Evolutionary conservation across 2,888 invertebrate species (phyloP), one percentile per base, ranked within the genome.

Genomic region (Nomada ferruginata): DNA sequence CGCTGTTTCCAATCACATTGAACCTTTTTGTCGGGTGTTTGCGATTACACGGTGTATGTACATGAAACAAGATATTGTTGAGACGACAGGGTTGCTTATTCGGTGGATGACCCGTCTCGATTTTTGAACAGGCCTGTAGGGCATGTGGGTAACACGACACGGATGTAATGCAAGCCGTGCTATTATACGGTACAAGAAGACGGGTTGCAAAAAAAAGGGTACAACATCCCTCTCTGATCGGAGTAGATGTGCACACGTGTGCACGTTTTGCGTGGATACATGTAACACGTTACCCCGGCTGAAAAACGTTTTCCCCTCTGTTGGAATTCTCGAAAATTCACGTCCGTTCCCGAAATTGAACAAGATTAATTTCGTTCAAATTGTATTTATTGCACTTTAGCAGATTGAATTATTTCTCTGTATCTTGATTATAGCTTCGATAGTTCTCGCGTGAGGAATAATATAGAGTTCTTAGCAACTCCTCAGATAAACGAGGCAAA

Each of bases 131-230:
- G 76, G 80, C 89, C 90, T 89, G 89, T 87, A 89, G 79, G 84
- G 76, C 89, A 85, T 87, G 86, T 90, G 91, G 83, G 92, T 92
- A 92, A 93, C 89, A 85, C 90, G 91, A 93, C 91, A 93, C 92
- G 92, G 92, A 93, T 92, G 92, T 93, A 93, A 93, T 88, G 92
- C 92, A 92, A 93, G 92, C 91, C 92, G 90, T 85, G 92, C 89
- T 91, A 92, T 93, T 93, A 93, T 92, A 92, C 91, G 90, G 87
- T 89, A 87, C 87, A 90, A 87, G 87, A 88, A 86, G 88, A 88
- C 81, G 85, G 85, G 85, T 82, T 83, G 85, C 87, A 89, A 91
- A 91, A 89, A 88, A 57, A 87, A 83, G 72, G 89, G 66, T 79
- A 59, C 90, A 90, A 89, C 90, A 90, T 91, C 90, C 89, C 88